Evolutionary conservation across 2,113 vertebrate genomes (phyloP).

Genomic region (Phalacrocorax brasilianus): DNA sequence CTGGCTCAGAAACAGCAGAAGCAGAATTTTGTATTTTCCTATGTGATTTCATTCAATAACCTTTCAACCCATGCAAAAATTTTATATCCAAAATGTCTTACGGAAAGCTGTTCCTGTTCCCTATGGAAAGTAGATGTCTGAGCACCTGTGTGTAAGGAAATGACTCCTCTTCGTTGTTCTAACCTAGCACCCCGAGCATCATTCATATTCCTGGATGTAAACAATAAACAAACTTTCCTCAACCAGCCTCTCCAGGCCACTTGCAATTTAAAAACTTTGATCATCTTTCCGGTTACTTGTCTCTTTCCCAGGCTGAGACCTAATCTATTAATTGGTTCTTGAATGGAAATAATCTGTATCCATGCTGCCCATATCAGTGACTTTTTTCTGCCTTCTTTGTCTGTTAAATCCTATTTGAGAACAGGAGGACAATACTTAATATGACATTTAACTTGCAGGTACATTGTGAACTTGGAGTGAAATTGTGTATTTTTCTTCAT

Average conservation of each 20-base stretch:
- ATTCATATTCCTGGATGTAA: neutral
- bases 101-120: neutral
- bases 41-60: neutral
- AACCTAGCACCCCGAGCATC: neutral
- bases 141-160: neutral
- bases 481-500: neutral
- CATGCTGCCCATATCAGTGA: neutral
- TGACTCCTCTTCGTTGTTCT: neutral
- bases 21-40: neutral
- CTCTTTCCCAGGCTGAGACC: neutral
- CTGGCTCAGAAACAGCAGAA: neutral
- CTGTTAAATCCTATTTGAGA: neutral
- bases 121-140: neutral
- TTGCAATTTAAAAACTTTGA: neutral
- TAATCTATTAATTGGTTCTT: neutral
- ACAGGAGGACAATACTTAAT: neutral
- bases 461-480: neutral
- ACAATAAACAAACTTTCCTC: neutral
- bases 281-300: neutral
- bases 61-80: neutral
- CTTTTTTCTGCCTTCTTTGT: neutral
- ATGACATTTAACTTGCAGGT: neutral
- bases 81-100: neutral
- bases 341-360: neutral
- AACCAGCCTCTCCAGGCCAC: neutral